Conservation (phyloP, 23 tunicate genomes). For the Ascidia mentula region DNA sequence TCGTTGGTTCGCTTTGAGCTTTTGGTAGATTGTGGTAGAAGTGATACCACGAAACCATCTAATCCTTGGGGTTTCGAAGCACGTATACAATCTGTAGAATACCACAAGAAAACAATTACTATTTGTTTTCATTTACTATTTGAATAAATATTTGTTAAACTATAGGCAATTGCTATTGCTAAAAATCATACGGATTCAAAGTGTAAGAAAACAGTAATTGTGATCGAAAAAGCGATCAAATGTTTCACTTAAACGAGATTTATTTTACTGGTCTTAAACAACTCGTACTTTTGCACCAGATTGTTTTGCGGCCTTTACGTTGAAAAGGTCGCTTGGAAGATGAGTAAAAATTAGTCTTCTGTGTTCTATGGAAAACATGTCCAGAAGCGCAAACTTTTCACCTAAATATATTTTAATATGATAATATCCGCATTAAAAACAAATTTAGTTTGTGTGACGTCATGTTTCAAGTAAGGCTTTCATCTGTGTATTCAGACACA, state of each 20-base stretch:
- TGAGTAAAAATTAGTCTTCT: neutral
- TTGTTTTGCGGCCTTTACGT: neutral
- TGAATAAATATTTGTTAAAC: too few species aligned
- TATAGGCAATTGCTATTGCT: too few species aligned
- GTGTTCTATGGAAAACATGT: neutral
- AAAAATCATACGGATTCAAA: too few species aligned
- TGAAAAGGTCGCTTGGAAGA: neutral
- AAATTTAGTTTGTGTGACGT: too few species aligned
- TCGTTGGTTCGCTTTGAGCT: conserved; percentile 21
- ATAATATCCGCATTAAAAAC: too few species aligned
- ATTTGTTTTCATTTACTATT: too few species aligned
- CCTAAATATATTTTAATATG: too few species aligned
- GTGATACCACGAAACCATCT: conserved; percentile 42
- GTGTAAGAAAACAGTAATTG: too few species aligned
- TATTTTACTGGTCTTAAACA: neutral
- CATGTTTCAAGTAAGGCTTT: too few species aligned
- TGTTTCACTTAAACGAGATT: neutral
- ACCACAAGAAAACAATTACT: neutral
- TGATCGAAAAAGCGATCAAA: too few species aligned
- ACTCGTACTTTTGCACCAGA: conserved; percentile 3
- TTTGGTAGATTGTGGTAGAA: conserved; percentile 13
- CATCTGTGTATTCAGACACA: too few species aligned
- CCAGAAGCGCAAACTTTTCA: neutral
- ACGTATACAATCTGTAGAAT: conserved; percentile 22
- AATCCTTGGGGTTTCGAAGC: conserved; percentile 51